phyloP scores from a whole-genome alignment of 2,113 vertebrate species.

The Heptranchias perlo region DNA sequence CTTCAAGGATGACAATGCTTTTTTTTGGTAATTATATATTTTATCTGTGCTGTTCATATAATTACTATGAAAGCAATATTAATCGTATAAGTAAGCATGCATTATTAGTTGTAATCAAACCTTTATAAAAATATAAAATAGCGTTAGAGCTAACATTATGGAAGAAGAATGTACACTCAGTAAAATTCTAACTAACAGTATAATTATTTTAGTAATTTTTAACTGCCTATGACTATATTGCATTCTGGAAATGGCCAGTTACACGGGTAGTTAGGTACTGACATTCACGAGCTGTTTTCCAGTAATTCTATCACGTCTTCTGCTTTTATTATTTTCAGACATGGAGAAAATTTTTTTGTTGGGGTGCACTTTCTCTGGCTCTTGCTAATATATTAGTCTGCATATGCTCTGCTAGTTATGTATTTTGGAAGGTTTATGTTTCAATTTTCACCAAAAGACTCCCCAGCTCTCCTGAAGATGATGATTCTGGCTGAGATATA shows the following conservation, averaged over 20 bases:
- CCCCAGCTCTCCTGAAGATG: not conserved
- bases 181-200: not conserved
- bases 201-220: not conserved
- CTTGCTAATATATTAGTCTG: not conserved
- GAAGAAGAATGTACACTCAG: not conserved
- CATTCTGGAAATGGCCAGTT: not conserved
- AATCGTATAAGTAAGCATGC: not conserved
- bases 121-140: not conserved
- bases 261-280: not conserved
- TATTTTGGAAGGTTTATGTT: not conserved
- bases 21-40: not conserved
- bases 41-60: not conserved
- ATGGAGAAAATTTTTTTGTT: not conserved
- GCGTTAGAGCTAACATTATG: not conserved
- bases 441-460: constrained; percentile 6
- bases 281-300: not conserved
- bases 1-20: not conserved
- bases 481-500: not conserved
- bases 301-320: not conserved
- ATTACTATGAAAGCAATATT: not conserved
- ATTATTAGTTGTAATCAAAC: not conserved
- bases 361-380: not conserved
- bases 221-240: not conserved
- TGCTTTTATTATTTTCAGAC: not conserved
- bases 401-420: not conserved